Evolutionary conservation across 2,113 vertebrate species (phyloP).

Genomic region (Chaetodon trifascialis): DNA sequence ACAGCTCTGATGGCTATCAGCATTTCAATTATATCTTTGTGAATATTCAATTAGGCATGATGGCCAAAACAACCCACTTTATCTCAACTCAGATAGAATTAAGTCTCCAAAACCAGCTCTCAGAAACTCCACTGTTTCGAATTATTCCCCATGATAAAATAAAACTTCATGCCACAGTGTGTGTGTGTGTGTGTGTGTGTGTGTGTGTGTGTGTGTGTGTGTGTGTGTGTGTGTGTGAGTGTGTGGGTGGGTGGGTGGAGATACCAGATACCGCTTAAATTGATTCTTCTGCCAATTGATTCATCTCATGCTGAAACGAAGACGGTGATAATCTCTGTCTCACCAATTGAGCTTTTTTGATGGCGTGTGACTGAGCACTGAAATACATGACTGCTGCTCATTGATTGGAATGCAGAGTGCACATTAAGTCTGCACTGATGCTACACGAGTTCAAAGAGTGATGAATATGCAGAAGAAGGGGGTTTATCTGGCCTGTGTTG

Average conservation of each 20-base stretch:
- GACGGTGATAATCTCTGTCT: conserved; percentile 61
- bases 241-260: conserved; percentile 28
- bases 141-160: conserved; percentile 63
- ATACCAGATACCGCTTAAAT: conserved; percentile 68
- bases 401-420: conserved; percentile 56
- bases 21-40: conserved; percentile 62
- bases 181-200: background rate
- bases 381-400: conserved; percentile 34
- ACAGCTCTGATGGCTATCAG: conserved; percentile 62
- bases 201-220: conserved; percentile 19
- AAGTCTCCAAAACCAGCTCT: conserved; percentile 52
- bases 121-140: conserved; percentile 45
- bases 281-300: conserved; percentile 73
- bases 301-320: conserved; percentile 66
- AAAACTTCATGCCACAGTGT: conserved; percentile 35
- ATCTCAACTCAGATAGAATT: conserved; percentile 64
- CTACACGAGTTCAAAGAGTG: conserved; percentile 60
- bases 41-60: conserved; percentile 64
- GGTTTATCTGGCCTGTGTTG: conserved; percentile 58
- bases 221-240: conserved; percentile 13
- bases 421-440: conserved; percentile 44
- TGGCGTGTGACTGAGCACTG: conserved; percentile 38
- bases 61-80: conserved; percentile 68
- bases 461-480: conserved; percentile 41
- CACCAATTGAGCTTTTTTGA: conserved; percentile 56